A percentile compares a stretch with the other conserved stretches of the same genome.
These are phyloP conservation scores for Sebastes taczanowskii DNA, from an alignment of 2,797 vertebrate genomes.

Conservation along the genomic window DNA sequence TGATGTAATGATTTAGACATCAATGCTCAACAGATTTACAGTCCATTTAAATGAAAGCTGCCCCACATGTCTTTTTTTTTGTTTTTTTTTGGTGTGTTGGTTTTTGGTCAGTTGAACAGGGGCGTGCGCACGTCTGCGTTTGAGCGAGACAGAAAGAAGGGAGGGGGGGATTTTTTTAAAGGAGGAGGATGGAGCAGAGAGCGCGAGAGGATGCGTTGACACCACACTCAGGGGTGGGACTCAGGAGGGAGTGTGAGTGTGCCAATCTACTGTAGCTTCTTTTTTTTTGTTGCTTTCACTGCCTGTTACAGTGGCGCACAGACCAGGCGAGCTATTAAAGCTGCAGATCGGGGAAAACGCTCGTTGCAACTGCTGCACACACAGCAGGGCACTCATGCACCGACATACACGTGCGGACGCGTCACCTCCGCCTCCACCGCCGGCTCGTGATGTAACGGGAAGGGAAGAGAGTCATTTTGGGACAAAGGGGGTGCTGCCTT, in stretches of 20 bases:
- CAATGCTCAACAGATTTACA: slow-evolving; percentile 44
- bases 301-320: slow-evolving; percentile 64
- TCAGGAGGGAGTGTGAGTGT: slow-evolving; percentile 9
- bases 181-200: slow-evolving; percentile 25
- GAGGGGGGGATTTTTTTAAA: slow-evolving; percentile 14
- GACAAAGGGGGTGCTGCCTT: slow-evolving; percentile 49
- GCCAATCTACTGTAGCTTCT: slow-evolving; percentile 57
- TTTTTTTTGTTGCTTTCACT: slow-evolving; percentile 33
- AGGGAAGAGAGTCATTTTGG: slow-evolving; percentile 66
- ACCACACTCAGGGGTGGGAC: slow-evolving; percentile 29
- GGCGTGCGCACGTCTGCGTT: not conserved
- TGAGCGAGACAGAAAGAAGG: slow-evolving; percentile 12
- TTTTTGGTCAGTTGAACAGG: slow-evolving; percentile 9
- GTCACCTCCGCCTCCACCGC: slow-evolving; percentile 68
- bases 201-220: slow-evolving; percentile 21
- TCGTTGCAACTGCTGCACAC: slow-evolving; percentile 58
- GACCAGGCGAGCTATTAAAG: slow-evolving; percentile 57
- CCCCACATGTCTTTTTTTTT: slow-evolving; percentile 1
- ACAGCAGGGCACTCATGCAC: slow-evolving; percentile 38
- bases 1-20: slow-evolving; percentile 61
- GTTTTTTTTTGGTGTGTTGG: not conserved
- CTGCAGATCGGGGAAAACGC: slow-evolving; percentile 46
- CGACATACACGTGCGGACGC: slow-evolving; percentile 32
- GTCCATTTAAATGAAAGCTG: slow-evolving; percentile 40
- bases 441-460: slow-evolving; percentile 77